Base-by-base conservation (phyloP, 1,140 invertebrate species). In the Pogonomyrmex barbatus region DNA sequence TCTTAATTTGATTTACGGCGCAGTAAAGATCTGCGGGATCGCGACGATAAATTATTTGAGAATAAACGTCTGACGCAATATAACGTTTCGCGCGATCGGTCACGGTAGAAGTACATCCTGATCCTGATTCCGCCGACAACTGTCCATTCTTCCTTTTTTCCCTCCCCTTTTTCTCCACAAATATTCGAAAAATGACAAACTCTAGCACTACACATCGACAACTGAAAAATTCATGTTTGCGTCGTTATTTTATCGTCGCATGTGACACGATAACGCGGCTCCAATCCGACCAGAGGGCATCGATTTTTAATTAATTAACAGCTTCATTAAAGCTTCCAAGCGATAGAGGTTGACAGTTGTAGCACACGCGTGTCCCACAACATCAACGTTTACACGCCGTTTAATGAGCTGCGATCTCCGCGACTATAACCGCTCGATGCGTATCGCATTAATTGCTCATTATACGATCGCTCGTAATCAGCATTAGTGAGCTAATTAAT, bases 251-350 rank as follows among this genome's bases (percentile, higher is more conserved):
- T 71, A 54, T 42, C 52, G 36, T 65, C 30, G 50, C 63, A n/a
- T 60, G 17, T 17, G 24, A 54, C 36, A 42, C 17, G 50, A 24
- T 42, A 79, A 10, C 50, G 47, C 30, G 5, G 3, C 39, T 56
- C 12, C 39, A 30, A 1, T 5, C 8, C 42, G 42, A 50, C 2
- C 30, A 45, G 17, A 47, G 24, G 6, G 30, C 56, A 58, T 82
- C 67, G 65, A 88, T 92, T 93, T 93, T 93, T 91, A 90, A 92
- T 91, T 85, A 86, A 90, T 90, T 68, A 68, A 88, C 86, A 54
- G 76, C 91, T 92, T 92, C 89, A 90, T 93, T 92, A 92, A 85
- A 81, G 24, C 24, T 78, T 4, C 39, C 5, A 4, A 77, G 14
- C n/a, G 88, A 76, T 85, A 87, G 36, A 62, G 58, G 56, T 36